phyloP scores from a whole-genome alignment of 2,113 vertebrate species.

The Vulpes vulpes region DNA sequence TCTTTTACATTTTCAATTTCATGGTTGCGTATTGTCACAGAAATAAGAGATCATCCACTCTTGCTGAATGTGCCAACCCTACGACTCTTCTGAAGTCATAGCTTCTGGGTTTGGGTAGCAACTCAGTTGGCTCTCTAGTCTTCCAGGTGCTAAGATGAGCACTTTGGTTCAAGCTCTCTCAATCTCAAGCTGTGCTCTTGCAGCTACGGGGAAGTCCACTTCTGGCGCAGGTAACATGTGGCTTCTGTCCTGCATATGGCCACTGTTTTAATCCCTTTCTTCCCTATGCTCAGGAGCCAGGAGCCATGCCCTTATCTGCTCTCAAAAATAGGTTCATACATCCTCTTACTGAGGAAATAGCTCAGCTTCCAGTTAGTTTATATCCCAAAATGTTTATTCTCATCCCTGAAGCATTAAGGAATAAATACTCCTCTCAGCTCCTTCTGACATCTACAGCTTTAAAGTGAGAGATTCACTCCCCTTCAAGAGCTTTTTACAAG shows the following conservation, averaged over 20 bases:
- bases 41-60: background rate
- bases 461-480: background rate
- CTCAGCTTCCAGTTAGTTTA: background rate
- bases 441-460: background rate
- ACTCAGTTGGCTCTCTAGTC: background rate
- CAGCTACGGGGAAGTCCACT: background rate
- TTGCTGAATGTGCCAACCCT: background rate
- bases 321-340: background rate
- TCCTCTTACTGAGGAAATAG: background rate
- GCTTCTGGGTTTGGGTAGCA: background rate
- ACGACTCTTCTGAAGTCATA: background rate
- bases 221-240: background rate
- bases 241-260: background rate
- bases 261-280: no score
- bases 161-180: background rate
- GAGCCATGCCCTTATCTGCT: background rate
- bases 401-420: background rate
- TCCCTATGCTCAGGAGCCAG: background rate
- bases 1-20: background rate
- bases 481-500: background rate
- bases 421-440: background rate
- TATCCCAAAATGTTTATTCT: background rate
- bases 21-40: background rate
- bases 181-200: background rate
- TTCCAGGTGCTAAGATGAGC: conserved; percentile 42